Evolutionary conservation across 2,797 vertebrate species (phyloP).

Genomic region (Eutrigla gurnardus): DNA sequence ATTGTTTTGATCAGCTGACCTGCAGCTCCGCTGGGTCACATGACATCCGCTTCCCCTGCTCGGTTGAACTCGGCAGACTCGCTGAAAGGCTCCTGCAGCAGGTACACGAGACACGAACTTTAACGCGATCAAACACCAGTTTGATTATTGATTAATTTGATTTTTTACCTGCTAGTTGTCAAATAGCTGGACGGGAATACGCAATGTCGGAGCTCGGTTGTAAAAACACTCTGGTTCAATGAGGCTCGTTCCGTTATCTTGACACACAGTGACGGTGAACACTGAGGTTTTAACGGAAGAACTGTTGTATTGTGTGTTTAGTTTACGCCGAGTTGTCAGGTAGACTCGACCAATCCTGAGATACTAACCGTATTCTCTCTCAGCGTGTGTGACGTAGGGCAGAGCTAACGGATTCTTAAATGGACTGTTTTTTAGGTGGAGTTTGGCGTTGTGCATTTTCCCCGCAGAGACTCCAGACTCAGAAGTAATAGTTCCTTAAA

Average conservation of each 20-base stretch:
- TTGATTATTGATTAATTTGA: no score
- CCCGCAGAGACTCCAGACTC: not conserved
- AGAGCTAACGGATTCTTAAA: fast-evolving
- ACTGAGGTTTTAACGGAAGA: not conserved
- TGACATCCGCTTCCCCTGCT: slow-evolving; percentile 60
- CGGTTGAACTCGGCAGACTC: not conserved
- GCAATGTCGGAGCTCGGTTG: not conserved
- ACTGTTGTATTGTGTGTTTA: fast-evolving
- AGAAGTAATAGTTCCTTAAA: not conserved
- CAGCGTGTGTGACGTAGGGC: not conserved
- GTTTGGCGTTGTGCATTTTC: not conserved
- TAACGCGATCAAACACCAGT: fast-evolving
- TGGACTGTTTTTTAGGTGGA: not conserved
- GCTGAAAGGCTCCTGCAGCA: not conserved
- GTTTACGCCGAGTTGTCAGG: not conserved
- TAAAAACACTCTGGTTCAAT: not conserved
- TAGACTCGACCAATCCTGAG: fast-evolving
- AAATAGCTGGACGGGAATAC: not conserved
- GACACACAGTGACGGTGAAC: not conserved
- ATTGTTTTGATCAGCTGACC: slow-evolving; percentile 65
- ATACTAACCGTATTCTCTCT: fast-evolving
- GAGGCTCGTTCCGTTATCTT: not conserved
- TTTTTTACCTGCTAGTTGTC: fast-evolving
- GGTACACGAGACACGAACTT: not conserved
- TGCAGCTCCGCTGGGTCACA: slow-evolving; percentile 54